These are phyloP conservation scores for Listrodromus nycthemerus DNA, from an alignment of 2,888 invertebrate genomes.

Conservation along the genomic window DNA sequence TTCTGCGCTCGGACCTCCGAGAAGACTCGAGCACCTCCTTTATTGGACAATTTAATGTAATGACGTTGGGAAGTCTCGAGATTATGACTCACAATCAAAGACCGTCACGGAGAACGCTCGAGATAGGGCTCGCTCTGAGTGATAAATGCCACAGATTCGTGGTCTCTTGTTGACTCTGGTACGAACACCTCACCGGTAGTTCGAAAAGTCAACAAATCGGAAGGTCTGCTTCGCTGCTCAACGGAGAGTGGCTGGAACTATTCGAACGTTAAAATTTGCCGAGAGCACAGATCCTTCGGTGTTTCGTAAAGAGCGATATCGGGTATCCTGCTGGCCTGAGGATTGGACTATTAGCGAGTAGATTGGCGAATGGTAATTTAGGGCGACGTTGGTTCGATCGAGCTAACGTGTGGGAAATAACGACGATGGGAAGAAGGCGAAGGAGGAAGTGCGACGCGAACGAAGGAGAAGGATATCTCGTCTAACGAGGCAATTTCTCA, in stretches of 20 bases:
- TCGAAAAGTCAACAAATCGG: slow-evolving; percentile 9
- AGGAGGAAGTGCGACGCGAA: slow-evolving; percentile 11
- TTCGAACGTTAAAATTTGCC: neutral
- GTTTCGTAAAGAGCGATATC: slow-evolving; percentile 33
- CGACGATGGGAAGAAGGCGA: slow-evolving; percentile 5
- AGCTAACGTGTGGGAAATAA: neutral
- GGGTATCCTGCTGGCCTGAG: neutral
- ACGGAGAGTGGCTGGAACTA: neutral
- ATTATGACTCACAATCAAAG: neutral
- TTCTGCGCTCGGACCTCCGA: neutral
- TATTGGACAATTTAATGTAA: neutral
- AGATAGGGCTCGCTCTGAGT: neutral
- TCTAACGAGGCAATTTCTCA: slow-evolving; percentile 65
- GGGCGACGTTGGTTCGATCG: slow-evolving; percentile 40
- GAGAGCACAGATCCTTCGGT: slow-evolving; percentile 8
- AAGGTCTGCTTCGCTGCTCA: neutral
- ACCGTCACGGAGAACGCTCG: neutral
- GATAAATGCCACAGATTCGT: neutral
- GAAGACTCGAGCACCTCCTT: neutral
- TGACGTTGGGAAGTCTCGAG: neutral
- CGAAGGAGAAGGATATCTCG: slow-evolving; percentile 44
- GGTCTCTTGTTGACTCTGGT: neutral
- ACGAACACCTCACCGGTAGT: neutral
- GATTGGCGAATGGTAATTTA: slow-evolving; percentile 67
- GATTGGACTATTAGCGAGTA: slow-evolving; percentile 68